phyloP scores from a whole-genome alignment of 2,888 invertebrate genomes.

The Dicycla oo region DNA sequence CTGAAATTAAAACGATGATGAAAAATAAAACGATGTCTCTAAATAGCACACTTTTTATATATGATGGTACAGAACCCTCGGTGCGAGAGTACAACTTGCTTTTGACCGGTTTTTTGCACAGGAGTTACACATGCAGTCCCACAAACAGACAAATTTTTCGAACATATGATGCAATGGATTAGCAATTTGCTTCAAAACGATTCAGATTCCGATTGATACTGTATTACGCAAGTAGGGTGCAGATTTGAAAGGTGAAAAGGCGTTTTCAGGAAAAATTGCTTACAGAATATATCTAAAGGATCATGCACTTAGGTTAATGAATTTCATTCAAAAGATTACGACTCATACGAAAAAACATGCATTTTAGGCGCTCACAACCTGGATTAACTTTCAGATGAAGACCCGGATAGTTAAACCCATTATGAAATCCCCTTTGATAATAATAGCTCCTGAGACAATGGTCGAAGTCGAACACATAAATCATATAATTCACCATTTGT shows the following conservation, averaged over 20 bases:
- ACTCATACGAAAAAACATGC: not conserved
- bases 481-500: slow-evolving; percentile 17
- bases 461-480: slow-evolving; percentile 20
- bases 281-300: not conserved
- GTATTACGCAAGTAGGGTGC: too few species aligned
- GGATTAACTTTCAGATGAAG: not conserved
- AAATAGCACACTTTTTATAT: too few species aligned
- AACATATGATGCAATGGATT: too few species aligned
- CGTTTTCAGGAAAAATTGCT: not conserved
- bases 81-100: too few species aligned
- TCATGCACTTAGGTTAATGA: not conserved
- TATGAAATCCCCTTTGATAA: slow-evolving; percentile 7
- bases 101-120: too few species aligned
- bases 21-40: too few species aligned
- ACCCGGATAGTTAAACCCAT: not conserved
- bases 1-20: too few species aligned
- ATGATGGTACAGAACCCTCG: too few species aligned
- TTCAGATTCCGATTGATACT: too few species aligned
- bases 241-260: not conserved
- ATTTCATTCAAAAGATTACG: not conserved
- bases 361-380: not conserved
- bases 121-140: not conserved
- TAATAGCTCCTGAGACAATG: slow-evolving; percentile 22
- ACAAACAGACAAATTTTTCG: too few species aligned
- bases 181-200: too few species aligned